These are phyloP conservation scores for Melozone crissalis DNA, from an alignment of 2,113 vertebrate genomes.

Conservation along the genomic window DNA sequence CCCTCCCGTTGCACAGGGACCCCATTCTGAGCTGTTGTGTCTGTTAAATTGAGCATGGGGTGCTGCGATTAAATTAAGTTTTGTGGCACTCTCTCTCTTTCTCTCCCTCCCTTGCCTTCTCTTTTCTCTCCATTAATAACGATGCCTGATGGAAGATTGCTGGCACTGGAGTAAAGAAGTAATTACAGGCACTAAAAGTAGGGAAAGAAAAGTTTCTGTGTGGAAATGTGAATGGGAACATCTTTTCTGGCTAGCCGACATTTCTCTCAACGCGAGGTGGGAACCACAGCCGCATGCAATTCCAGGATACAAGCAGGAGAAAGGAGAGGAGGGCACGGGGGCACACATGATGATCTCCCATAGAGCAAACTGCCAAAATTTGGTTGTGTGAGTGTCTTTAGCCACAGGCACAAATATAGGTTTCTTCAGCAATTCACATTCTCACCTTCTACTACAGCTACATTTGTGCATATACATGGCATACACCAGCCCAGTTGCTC, in stretches of 20 bases:
- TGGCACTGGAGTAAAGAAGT: conserved; percentile 73
- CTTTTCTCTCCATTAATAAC: conserved; percentile 66
- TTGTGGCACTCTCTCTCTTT: conserved; percentile 60
- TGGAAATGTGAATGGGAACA: conserved; percentile 57
- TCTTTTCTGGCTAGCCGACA: not conserved
- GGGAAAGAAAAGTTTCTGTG: conserved; percentile 57
- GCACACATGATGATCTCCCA: not conserved
- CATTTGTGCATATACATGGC: accelerated
- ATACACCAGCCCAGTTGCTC: not conserved
- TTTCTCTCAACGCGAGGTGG: not conserved
- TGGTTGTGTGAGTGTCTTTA: not conserved
- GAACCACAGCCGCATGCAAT: not conserved
- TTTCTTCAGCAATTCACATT: not conserved
- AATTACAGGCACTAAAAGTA: conserved; percentile 69
- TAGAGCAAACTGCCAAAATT: not conserved
- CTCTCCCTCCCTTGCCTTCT: conserved; percentile 18
- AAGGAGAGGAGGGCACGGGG: not conserved
- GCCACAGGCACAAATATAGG: not conserved
- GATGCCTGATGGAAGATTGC: conserved; percentile 68
- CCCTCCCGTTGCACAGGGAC: conserved; percentile 75
- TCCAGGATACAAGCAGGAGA: not conserved
- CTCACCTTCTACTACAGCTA: not conserved
- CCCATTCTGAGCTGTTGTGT: conserved; percentile 84
- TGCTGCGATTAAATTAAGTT: conserved; percentile 80
- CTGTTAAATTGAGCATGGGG: conserved; percentile 85